Evolutionary conservation across 2,797 vertebrate species (phyloP).

Genomic region (Ambastaia sidthimunki): DNA sequence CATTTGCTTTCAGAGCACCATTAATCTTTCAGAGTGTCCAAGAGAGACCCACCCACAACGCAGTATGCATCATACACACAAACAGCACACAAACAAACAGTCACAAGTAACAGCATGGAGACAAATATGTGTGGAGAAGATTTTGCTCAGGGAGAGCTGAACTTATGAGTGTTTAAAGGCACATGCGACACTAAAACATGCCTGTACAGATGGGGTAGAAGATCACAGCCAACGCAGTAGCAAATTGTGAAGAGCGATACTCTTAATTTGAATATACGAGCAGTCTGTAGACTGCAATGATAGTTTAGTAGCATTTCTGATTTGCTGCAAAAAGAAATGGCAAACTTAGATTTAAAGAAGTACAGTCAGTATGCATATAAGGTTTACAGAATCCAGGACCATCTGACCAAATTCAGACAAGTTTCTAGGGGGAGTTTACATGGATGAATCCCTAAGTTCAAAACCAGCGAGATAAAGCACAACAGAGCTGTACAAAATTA

Average conservation of each 20-base stretch:
- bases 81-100: constrained; percentile 18
- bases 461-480: not conserved
- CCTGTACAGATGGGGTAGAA: not conserved
- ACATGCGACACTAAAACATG: not conserved
- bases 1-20: constrained; percentile 53
- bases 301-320: constrained; percentile 20
- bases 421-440: not conserved
- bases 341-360: constrained; percentile 28
- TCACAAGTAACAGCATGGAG: not conserved
- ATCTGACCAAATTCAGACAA: not conserved
- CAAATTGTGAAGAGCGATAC: not conserved
- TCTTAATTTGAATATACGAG: not conserved
- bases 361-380: constrained; percentile 14
- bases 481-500: not conserved
- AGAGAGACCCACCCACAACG: constrained; percentile 44
- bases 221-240: not conserved
- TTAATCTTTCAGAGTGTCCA: constrained; percentile 61
- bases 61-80: constrained; percentile 35
- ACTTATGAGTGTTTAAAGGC: not conserved
- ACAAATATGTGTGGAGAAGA: not conserved
- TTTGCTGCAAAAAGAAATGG: constrained; percentile 19
- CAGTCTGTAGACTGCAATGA: not conserved
- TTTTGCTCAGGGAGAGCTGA: not conserved
- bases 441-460: not conserved
- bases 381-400: not conserved